Conservation (phyloP, 2,797 vertebrate genomes). For the Xenopus petersii region DNA sequence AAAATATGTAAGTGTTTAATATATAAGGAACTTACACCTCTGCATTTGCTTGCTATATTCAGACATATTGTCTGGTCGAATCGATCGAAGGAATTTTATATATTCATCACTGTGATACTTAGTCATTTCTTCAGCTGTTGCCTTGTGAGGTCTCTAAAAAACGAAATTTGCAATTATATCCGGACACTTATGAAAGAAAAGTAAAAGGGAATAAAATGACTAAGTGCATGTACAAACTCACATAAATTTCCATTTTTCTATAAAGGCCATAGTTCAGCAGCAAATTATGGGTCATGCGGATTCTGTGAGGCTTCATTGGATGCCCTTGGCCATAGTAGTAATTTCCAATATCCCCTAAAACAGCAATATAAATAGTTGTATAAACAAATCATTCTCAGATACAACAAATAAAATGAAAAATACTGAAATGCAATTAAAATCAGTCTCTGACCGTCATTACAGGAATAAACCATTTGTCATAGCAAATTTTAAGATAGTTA, state of each 20-base stretch:
- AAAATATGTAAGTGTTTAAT: too few relatives aligned
- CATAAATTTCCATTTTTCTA: conserved; percentile 96
- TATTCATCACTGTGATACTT: conserved; percentile 95
- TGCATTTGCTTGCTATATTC: conserved; percentile 97
- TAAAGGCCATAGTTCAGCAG: conserved; percentile 95
- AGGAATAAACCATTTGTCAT: too few relatives aligned
- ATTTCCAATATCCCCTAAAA: conserved; percentile 87
- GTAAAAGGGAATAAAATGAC: too few relatives aligned
- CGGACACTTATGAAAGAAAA: too few relatives aligned
- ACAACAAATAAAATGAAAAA: too few relatives aligned
- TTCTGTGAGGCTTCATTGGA: conserved; percentile 91
- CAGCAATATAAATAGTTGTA: neutral
- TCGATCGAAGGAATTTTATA: conserved; percentile 88
- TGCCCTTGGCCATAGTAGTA: conserved; percentile 94
- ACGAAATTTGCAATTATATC: conserved; percentile 11
- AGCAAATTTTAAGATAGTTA: too few relatives aligned
- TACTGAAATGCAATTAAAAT: too few relatives aligned
- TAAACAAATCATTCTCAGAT: too few relatives aligned
- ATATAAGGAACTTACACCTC: conserved; percentile 75
- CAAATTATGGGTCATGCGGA: conserved; percentile 96
- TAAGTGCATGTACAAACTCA: conserved; percentile 61
- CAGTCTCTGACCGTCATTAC: too few relatives aligned
- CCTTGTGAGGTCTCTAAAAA: conserved; percentile 86
- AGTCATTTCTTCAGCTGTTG: conserved; percentile 90
- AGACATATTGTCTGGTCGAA: conserved; percentile 91